These are phyloP conservation scores for Asteroscopus sphinx DNA, from an alignment of 2,888 invertebrate species.

Conservation along the genomic window DNA sequence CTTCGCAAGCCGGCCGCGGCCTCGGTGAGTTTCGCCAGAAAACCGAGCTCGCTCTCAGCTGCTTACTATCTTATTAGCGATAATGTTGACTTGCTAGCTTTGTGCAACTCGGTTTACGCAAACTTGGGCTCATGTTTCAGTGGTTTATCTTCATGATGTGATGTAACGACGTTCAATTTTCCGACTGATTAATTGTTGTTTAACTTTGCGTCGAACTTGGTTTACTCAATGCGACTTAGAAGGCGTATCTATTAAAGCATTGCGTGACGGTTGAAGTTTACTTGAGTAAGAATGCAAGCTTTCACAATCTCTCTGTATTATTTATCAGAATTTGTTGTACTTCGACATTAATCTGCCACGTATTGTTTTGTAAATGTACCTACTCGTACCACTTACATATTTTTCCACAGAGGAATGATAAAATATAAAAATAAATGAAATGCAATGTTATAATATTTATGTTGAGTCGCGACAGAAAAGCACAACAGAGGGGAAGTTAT, in stretches of 20 bases:
- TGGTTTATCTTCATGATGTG: slow-evolving; percentile 57
- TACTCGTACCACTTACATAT: not conserved
- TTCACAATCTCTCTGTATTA: not conserved
- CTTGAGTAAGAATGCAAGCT: not conserved
- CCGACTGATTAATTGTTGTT: slow-evolving; percentile 57
- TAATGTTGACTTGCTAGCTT: slow-evolving; percentile 69
- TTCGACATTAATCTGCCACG: not conserved
- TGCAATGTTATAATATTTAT: slow-evolving; percentile 58
- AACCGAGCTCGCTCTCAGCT: slow-evolving; percentile 62
- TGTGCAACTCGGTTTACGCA: slow-evolving; percentile 61
- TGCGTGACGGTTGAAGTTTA: slow-evolving; percentile 5
- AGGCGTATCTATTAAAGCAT: slow-evolving; percentile 20
- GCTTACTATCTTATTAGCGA: slow-evolving; percentile 69
- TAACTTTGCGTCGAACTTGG: slow-evolving; percentile 46
- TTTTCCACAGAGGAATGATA: slow-evolving; percentile 11
- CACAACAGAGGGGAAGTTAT: slow-evolving; percentile 80
- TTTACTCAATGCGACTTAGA: slow-evolving; percentile 36
- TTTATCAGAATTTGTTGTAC: slow-evolving; percentile 1
- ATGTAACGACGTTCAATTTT: slow-evolving; percentile 58
- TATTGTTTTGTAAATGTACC: too few species aligned
- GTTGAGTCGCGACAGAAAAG: slow-evolving; percentile 71
- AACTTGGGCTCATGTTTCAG: slow-evolving; percentile 55
- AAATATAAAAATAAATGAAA: slow-evolving; percentile 42
- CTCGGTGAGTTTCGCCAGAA: slow-evolving; percentile 51
- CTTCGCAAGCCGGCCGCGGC: slow-evolving; percentile 36